Evolutionary conservation across 2,113 vertebrate genomes (phyloP).

Genomic region (Mionectes macconnelli): DNA sequence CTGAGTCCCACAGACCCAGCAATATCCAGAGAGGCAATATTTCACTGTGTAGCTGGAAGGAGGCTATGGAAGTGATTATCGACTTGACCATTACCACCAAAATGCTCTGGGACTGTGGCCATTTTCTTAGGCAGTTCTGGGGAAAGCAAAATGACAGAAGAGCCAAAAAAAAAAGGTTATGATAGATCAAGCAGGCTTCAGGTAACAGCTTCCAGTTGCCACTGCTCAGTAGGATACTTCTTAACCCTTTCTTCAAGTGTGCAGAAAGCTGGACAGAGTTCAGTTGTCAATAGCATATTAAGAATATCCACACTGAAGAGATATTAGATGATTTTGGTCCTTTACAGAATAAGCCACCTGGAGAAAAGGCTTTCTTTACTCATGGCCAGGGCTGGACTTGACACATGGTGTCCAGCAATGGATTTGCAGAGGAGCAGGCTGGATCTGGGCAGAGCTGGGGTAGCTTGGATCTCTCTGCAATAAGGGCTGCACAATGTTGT

Average conservation of each 20-base stretch:
- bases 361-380: not conserved
- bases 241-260: not conserved
- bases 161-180: not conserved
- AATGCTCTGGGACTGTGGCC: not conserved
- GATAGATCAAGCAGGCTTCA: not conserved
- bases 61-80: not conserved
- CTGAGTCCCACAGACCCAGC: too few relatives aligned
- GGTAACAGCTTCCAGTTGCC: not conserved
- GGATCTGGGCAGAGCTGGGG: not conserved
- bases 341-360: not conserved
- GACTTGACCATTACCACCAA: not conserved
- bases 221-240: not conserved
- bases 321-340: not conserved
- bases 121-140: not conserved
- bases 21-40: not conserved
- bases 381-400: not conserved
- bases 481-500: not conserved
- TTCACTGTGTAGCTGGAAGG: not conserved
- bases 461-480: not conserved
- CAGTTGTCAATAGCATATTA: not conserved
- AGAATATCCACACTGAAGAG: not conserved
- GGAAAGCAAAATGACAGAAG: not conserved
- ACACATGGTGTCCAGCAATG: fast-evolving
- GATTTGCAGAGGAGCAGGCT: not conserved
- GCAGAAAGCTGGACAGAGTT: not conserved